Evolutionary conservation across 2,113 vertebrate species (phyloP).

Genomic region (Lophura nycthemera): DNA sequence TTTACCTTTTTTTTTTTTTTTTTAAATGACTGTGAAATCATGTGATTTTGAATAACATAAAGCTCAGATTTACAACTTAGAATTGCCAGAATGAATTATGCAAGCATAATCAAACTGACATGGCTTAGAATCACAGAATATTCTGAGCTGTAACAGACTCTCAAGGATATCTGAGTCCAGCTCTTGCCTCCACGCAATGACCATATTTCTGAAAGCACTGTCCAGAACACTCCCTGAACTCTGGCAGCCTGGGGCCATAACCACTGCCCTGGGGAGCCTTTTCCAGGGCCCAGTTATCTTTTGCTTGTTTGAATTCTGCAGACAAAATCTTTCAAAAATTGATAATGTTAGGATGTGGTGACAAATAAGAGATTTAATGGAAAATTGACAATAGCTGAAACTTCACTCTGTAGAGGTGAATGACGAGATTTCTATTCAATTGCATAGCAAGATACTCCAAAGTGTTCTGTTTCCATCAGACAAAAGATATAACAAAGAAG

Average conservation of each 20-base stretch:
- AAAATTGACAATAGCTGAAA: constrained; percentile 6
- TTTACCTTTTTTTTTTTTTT: background rate
- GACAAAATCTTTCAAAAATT: background rate
- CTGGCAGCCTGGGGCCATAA: too few species aligned
- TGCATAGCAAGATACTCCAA: background rate
- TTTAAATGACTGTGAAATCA: background rate
- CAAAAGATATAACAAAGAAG: background rate
- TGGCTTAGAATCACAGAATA: background rate
- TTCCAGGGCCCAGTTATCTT: background rate
- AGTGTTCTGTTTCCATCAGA: constrained; percentile 4
- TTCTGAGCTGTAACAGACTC: too few species aligned
- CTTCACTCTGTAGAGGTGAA: background rate
- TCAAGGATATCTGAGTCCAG: too few species aligned
- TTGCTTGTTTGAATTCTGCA: background rate
- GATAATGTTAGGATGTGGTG: background rate
- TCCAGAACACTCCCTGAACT: too few species aligned
- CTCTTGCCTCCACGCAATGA: too few species aligned
- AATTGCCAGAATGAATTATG: background rate
- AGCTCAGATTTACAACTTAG: background rate
- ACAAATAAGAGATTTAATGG: background rate
- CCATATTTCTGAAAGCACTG: too few species aligned
- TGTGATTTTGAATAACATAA: background rate
- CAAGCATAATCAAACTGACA: background rate
- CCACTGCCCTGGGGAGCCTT: too few species aligned
- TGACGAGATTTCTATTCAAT: constrained; percentile 15